These are phyloP conservation scores for Tapirus indicus DNA, from an alignment of 2,797 vertebrate genomes.

Conservation along the genomic window DNA sequence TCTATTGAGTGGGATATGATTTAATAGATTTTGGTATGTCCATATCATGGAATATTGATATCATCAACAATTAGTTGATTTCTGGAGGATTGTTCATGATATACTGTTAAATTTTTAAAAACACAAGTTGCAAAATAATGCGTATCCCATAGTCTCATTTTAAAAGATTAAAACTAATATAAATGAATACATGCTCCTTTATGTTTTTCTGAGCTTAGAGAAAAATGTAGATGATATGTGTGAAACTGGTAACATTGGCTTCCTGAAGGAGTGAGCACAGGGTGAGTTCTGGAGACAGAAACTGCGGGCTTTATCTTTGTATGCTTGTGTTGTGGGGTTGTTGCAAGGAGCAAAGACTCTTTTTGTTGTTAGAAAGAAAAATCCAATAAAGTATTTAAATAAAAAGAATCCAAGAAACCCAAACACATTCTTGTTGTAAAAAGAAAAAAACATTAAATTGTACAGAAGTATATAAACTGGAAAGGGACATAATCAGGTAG, in stretches of 20 bases:
- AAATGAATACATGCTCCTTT: background rate
- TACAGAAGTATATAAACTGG: background rate
- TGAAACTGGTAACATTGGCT: background rate
- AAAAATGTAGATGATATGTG: background rate
- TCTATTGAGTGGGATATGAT: background rate
- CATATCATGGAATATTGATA: background rate
- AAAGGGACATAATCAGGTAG: conserved; percentile 31
- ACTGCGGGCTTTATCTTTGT: background rate
- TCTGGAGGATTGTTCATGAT: background rate
- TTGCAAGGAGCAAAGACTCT: background rate
- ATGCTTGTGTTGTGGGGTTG: background rate
- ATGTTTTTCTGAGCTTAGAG: conserved; percentile 34
- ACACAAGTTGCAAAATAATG: background rate
- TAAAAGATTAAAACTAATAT: conserved; percentile 7
- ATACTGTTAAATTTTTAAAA: background rate
- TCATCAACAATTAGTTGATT: background rate
- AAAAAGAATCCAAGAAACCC: background rate
- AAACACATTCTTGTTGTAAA: background rate
- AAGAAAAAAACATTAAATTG: background rate
- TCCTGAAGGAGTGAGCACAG: background rate
- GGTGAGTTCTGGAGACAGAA: background rate
- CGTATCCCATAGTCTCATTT: background rate
- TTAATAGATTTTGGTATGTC: background rate
- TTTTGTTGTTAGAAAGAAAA: conserved; percentile 33
- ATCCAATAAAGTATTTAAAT: conserved; percentile 12